Conservation (phyloP, 2,113 vertebrate genomes). For the Anguilla rostrata region DNA sequence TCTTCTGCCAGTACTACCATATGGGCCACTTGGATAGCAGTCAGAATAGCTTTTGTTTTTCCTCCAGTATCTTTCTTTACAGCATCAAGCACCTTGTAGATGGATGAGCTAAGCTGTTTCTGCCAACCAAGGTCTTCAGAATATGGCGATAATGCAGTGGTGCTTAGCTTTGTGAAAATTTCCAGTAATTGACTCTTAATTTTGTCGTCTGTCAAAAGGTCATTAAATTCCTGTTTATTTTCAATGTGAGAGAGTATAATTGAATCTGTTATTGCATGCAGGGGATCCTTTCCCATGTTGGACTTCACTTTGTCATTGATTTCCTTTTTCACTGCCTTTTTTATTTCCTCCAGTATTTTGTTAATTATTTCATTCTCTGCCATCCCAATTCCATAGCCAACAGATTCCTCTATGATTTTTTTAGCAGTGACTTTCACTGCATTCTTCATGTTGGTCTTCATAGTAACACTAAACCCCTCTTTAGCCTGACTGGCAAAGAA, state of each 20-base stretch:
- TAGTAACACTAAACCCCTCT: background rate
- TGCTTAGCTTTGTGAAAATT: conserved; percentile 15
- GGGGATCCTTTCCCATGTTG: conserved; percentile 4
- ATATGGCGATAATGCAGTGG: background rate
- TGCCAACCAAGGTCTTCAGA: conserved; percentile 20
- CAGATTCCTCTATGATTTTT: background rate
- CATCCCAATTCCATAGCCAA: conserved; percentile 10
- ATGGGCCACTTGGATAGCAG: background rate
- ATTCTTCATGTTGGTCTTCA: conserved; percentile 34
- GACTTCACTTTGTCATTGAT: background rate
- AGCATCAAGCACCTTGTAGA: background rate
- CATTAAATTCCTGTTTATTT: background rate
- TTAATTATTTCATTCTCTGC: conserved; percentile 20
- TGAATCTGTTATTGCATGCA: conserved; percentile 1
- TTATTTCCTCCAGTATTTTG: conserved; percentile 9
- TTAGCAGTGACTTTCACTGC: conserved; percentile 12
- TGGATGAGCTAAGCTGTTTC: conserved; percentile 9
- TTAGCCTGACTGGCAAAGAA: conserved; percentile 14
- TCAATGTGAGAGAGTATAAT: conserved; percentile 28
- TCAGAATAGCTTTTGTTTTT: background rate
- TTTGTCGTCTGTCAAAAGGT: background rate
- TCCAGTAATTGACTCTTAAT: background rate
- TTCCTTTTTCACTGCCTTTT: conserved; percentile 8
- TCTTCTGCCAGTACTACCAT: conserved; percentile 4
- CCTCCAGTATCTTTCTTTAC: background rate